Conservation (phyloP, 2,888 invertebrate genomes). For the Mythimna ferrago region DNA sequence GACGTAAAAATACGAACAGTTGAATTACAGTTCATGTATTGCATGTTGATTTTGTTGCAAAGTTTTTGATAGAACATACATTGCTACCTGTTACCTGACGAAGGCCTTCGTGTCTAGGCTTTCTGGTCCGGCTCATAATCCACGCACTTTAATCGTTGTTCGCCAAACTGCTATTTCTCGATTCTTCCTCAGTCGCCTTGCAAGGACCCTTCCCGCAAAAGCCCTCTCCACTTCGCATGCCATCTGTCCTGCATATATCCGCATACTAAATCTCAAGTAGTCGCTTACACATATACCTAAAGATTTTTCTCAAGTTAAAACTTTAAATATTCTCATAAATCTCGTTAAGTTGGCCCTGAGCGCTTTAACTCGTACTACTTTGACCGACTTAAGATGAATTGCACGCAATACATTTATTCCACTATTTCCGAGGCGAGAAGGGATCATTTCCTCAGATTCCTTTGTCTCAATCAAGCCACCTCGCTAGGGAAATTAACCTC, state of each 20-base stretch:
- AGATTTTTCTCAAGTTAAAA: slow-evolving; percentile 33
- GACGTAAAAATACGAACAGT: slow-evolving; percentile 24
- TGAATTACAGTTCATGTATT: neutral
- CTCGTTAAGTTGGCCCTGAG: slow-evolving; percentile 35
- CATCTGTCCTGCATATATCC: slow-evolving; percentile 9
- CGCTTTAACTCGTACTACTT: slow-evolving; percentile 3
- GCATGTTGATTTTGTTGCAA: neutral
- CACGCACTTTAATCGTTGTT: neutral
- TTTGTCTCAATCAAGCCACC: slow-evolving; percentile 69
- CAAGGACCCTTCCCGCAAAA: neutral
- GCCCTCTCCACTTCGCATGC: neutral
- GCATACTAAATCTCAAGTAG: slow-evolving; percentile 33
- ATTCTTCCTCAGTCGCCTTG: neutral
- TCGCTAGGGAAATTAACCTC: slow-evolving; percentile 76
- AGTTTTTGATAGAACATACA: neutral
- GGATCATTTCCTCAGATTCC: slow-evolving; percentile 65
- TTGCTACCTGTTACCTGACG: neutral
- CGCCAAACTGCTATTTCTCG: neutral
- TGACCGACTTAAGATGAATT: slow-evolving; percentile 53
- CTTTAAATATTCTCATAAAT: slow-evolving; percentile 47
- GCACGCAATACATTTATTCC: slow-evolving; percentile 54
- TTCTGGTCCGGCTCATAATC: neutral
- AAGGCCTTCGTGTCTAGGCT: no score
- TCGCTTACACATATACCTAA: slow-evolving; percentile 9
- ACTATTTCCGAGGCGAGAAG: slow-evolving; percentile 59